Evolutionary conservation across 2,797 vertebrate genomes (phyloP), one percentile per base, ranked within the genome.

Genomic region (Agapornis canus): DNA sequence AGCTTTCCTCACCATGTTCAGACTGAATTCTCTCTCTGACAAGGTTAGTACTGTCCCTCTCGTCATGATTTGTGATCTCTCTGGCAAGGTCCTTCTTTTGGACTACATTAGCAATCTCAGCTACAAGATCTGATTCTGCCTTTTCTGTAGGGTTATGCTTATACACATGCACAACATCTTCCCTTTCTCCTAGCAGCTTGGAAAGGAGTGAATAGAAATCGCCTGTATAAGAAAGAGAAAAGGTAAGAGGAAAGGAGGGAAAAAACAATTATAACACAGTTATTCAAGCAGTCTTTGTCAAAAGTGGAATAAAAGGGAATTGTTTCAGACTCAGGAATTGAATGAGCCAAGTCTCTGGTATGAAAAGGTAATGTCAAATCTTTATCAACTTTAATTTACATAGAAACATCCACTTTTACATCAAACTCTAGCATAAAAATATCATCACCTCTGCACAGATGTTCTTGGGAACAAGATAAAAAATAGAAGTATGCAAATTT

Each of bases 161-260:
- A 98, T 98, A 98, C 94, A 98, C 95, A 97, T 97, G 98, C 95
- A 98, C 98, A 98, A 98, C 82, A 95, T 98, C 98, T 98, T 99
- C 97, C 98, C 98, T 98, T 97, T 99, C 98, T 97, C 98, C 98
- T 98, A 99, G 98, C 88, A 99, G 98, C 98, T 98, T 98, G 98
- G 99, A 99, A 98, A 99, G 98, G 81, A 99, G 98, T 97, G 98
- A 99, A 98, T 98, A 99, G 98, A 99, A 98, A 98, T 98, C 98
- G 99, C 99, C 99, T 99, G 99, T 89, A 97, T 93, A 98, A 90
- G 95, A 97, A 97, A 97, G 94, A 97, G 91, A 97, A 96, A 89
- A 97, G 85, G 95, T 61, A 97, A 96, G 88, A 90, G 80, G 80
- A 80, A 95, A 87, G 76, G 86, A 86, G 81, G 80, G 39, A 89